Evolutionary conservation across 2,888 invertebrate genomes (phyloP).

Genomic region (Melieria crassipennis): DNA sequence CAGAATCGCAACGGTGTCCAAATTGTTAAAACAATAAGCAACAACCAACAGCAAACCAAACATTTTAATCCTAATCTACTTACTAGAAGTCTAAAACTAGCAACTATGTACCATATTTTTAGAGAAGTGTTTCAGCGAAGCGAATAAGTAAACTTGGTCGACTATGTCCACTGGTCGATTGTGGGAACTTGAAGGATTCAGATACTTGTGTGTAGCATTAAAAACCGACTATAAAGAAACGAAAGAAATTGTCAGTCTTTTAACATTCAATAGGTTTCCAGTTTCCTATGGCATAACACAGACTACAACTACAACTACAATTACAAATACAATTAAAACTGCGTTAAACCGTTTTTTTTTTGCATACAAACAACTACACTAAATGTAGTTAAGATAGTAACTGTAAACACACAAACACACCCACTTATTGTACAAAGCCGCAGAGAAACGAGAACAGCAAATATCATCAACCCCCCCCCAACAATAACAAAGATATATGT

Average conservation of each 20-base stretch:
- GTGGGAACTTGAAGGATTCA: not conserved
- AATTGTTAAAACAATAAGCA: too few relatives aligned
- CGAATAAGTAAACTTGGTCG: not conserved
- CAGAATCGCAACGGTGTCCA: too few relatives aligned
- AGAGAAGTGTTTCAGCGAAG: constrained; percentile 5
- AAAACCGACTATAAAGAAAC: constrained; percentile 1
- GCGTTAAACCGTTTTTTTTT: not conserved
- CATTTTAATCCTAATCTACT: not conserved
- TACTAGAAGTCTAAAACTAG: not conserved
- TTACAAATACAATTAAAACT: not conserved
- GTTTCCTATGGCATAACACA: constrained; percentile 12
- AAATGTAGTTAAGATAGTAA: not conserved
- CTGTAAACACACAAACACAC: not conserved
- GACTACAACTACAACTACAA: not conserved
- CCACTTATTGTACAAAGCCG: not conserved
- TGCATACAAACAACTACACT: not conserved
- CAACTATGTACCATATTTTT: constrained; percentile 10
- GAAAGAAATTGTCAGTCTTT: not conserved
- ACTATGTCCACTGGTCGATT: not conserved
- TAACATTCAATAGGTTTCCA: constrained; percentile 24
- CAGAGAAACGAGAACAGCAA: not conserved
- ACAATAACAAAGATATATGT: constrained; percentile 19
- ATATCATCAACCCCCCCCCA: constrained; percentile 33
- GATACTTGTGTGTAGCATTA: not conserved
- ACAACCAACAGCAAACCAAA: not conserved